Conservation (phyloP, 1,140 invertebrate species). For the Medauroidea extradentata region DNA sequence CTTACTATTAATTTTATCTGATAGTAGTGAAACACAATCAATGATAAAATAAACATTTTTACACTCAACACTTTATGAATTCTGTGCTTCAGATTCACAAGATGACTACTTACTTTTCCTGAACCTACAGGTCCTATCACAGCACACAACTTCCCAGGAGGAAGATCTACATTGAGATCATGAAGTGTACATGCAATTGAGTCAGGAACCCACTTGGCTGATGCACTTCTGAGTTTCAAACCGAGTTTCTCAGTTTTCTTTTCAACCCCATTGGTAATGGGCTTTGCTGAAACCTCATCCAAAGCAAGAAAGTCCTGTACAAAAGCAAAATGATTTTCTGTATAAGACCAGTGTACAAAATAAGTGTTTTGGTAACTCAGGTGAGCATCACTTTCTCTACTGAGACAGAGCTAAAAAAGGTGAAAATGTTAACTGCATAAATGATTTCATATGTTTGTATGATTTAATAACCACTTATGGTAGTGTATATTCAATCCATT, state of each 20-base stretch:
- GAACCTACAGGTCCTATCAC: conserved; percentile 60
- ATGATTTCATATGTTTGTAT: no score
- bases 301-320: no score
- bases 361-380: background rate
- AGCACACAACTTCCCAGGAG: conserved; percentile 50
- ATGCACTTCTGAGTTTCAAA: conserved; percentile 47
- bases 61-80: no score
- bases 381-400: no score
- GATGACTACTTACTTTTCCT: conserved; percentile 47
- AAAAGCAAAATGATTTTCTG: no score
- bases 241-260: conserved; percentile 26
- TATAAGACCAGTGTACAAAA: background rate
- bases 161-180: conserved; percentile 37
- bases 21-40: background rate
- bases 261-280: background rate
- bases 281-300: background rate
- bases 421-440: no score
- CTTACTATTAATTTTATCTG: background rate
- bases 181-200: conserved; percentile 24
- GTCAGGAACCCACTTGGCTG: conserved; percentile 54
- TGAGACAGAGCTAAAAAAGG: no score
- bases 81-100: no score
- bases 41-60: background rate
- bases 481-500: no score
- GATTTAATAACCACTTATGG: no score